Evolutionary conservation across 1,140 invertebrate species (phyloP), one percentile per base, ranked within the genome.

Genomic region (Drosophila sproati): DNA sequence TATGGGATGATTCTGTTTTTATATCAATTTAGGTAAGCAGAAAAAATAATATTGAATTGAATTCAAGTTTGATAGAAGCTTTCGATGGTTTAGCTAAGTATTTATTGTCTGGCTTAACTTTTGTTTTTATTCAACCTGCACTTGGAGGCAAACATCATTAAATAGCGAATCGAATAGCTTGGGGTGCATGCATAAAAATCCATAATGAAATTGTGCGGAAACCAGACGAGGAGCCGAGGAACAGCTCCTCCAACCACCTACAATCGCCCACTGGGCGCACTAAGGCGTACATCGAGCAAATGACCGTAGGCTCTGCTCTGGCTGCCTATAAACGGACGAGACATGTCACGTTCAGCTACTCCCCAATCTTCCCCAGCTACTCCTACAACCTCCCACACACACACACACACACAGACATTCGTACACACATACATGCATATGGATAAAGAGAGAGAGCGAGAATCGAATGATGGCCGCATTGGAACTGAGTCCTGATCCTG

Each of bases 191-290:
- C 60, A 71, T 72, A 74, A 71, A 80, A 70, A 48, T 71, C 35
- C 66, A 80, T 72, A 80, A 80, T 76, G 56, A 76, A 80, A 71
- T 75, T 80, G 77, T 67, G 77, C 72, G 63, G 72, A 71, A 77
- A 52, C 37, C 41, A 43, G 73, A 60, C 51, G 52, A 55, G 41
- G 20, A 43, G 39, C 39, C 20, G 20, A 43, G 10, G 3, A 20
- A 35, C 20, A 29, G 8, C n/a, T 45, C 12, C 43, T 35, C 5
- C 6, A 62, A 51, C 28, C 59, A 55, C 61, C 64, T 43, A 47
- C 48, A 7, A 31, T 3, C 5, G n/a, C 39, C 10, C 12, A 20
- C 31, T 2, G 47, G 35, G 29, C 12, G 52, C 74, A 61, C 50
- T 34, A 45, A 29, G 43, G 62, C 35, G 57, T 20, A 60, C 41